Percentiles rank a stretch among this genome's conserved stretches.
phyloP scores from a whole-genome alignment of 2,888 invertebrate species.

The Prenolepis imparis region DNA sequence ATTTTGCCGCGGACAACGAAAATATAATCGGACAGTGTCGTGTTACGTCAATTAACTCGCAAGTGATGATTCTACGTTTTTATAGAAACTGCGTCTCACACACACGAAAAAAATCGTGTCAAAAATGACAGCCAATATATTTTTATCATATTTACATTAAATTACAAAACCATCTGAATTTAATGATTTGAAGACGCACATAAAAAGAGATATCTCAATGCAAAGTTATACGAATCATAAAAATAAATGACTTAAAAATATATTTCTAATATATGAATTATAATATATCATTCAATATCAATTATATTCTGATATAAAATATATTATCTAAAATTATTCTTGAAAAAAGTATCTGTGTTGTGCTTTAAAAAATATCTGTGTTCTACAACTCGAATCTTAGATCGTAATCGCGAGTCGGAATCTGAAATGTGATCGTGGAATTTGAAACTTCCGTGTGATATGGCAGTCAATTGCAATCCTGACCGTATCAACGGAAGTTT shows the following conservation, averaged over 20 bases:
- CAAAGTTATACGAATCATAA: background rate
- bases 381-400: conserved; percentile 11
- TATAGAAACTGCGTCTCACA: background rate
- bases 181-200: background rate
- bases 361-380: background rate
- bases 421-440: background rate
- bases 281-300: too few relatives aligned
- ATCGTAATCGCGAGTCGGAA: background rate
- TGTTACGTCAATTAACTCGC: background rate
- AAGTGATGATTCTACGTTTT: background rate
- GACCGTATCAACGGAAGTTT: conserved; percentile 6
- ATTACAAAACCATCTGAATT: background rate
- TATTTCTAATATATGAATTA: background rate
- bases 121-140: background rate
- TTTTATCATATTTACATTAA: background rate
- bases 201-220: background rate
- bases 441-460: conserved; percentile 24
- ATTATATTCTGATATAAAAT: too few relatives aligned
- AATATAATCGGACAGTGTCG: background rate
- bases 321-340: background rate
- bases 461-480: background rate
- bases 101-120: background rate
- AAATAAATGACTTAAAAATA: background rate
- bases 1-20: background rate
- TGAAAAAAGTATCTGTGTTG: background rate